These are phyloP conservation scores for Pollicipes pollicipes DNA, from an alignment of 1,140 invertebrate genomes.

Conservation along the genomic window DNA sequence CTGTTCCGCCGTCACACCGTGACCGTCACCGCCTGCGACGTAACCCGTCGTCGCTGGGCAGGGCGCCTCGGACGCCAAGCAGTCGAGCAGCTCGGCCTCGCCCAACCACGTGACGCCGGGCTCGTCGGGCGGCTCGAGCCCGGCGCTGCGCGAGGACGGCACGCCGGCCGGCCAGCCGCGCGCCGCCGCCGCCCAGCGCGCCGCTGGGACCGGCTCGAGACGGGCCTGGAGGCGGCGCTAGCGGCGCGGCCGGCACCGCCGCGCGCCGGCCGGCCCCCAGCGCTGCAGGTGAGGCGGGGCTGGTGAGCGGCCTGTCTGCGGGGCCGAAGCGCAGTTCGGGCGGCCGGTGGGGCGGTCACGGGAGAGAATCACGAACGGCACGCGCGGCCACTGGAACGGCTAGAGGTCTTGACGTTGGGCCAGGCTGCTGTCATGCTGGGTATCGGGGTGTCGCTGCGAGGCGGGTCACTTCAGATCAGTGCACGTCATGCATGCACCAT, in stretches of 20 bases:
- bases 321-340: no score
- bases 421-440: no score
- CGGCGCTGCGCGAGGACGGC: background rate
- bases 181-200: no score
- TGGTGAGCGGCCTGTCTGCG: no score
- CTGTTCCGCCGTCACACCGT: background rate
- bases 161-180: background rate
- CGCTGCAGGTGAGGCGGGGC: slow-evolving; percentile 51
- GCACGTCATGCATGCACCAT: no score
- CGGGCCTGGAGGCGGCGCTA: slow-evolving; percentile 4
- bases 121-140: background rate
- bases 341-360: no score
- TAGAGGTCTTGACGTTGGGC: no score
- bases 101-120: slow-evolving; percentile 6
- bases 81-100: slow-evolving; percentile 14
- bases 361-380: no score
- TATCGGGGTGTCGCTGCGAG: no score
- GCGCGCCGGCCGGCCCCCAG: slow-evolving; percentile 40
- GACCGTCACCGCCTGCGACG: background rate
- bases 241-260: slow-evolving; percentile 36
- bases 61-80: slow-evolving; percentile 6
- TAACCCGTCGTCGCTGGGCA: slow-evolving; percentile 7
- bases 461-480: no score
- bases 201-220: background rate
- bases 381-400: no score